A percentile compares a stretch with the other conserved stretches of the same genome.
Evolutionary conservation across 1,140 invertebrate species (phyloP).

Genomic region (Colletes gigas): DNA sequence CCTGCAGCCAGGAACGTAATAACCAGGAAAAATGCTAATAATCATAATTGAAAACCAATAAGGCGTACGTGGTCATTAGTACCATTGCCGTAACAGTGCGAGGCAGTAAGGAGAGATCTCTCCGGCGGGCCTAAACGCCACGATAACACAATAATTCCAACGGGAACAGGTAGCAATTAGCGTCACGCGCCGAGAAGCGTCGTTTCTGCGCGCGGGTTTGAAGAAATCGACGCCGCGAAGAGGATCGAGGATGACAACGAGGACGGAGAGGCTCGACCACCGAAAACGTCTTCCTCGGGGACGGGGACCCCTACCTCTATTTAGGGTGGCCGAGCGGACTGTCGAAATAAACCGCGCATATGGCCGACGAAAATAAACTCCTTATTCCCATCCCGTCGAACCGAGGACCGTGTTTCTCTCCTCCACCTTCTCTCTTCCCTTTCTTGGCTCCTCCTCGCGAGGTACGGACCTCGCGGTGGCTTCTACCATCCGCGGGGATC

Average conservation of each 20-base stretch:
- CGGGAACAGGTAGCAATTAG: slow-evolving; percentile 31
- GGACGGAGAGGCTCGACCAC: slow-evolving; percentile 40
- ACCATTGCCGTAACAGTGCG: background rate
- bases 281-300: slow-evolving; percentile 59
- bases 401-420: slow-evolving; percentile 45
- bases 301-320: slow-evolving; percentile 54
- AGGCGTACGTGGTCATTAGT: slow-evolving; percentile 34
- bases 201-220: background rate
- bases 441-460: slow-evolving; percentile 14
- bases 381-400: slow-evolving; percentile 78
- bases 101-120: background rate
- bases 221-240: no score
- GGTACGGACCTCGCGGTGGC: background rate
- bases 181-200: slow-evolving; percentile 1
- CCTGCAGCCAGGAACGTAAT: slow-evolving; percentile 1
- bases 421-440: slow-evolving; percentile 24
- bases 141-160: slow-evolving; percentile 35
- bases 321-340: slow-evolving; percentile 63
- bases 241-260: background rate
- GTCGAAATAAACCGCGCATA: slow-evolving; percentile 80
- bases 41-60: slow-evolving; percentile 30
- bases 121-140: slow-evolving; percentile 16
- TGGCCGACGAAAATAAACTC: slow-evolving; percentile 79
- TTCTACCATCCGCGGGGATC: slow-evolving; percentile 54
- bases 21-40: slow-evolving; percentile 24